Evolutionary conservation across 2,888 invertebrate species (phyloP), one percentile per base, ranked within the genome.

Genomic region (Dynastes maya): DNA sequence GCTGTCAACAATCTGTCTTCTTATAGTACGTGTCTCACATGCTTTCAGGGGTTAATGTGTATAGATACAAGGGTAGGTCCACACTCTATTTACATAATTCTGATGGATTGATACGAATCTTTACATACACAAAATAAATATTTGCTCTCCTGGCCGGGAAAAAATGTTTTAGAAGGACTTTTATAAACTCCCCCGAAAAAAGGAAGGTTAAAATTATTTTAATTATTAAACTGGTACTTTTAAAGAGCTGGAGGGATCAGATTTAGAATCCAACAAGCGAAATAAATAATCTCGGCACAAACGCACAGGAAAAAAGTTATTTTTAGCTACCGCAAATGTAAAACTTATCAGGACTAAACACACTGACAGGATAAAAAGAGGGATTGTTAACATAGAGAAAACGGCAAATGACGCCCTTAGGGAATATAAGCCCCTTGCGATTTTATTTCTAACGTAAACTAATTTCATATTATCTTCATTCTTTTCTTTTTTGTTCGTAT

Each of bases 11-110:
- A 70, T 70, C 70, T 70, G 70, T 70, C 70, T 70, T 70, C 70
- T 51, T 70, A 70, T 29, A 53, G 68, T n/a, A 70, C 70, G 70
- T 70, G 70, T 70, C 70, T 70, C 70, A 70, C 70, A 45, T 70
- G 70, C 53, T 70, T 29, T 27, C 53, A 29, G 51, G 32, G 70
- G 51, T 70, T 70, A 70, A 70, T 70, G 53, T 70, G 51, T 64
- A 37, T 51, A 70, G 70, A 70, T 70, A 70, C 70, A 70, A 29
- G 70, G 29, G 53, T 45, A 70, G 70, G 70, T 51, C 53, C 70
- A 37, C 70, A 53, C 53, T 70, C 53, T 70, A 70, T 65, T 65
- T 65, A 40, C 70, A 70, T 70, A 70, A 70, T 70, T 51, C 70
- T 70, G 53, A 53, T 70, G 70, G 70, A 70, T 70, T 53, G 70